A percentile compares a stretch with the other conserved stretches of the same genome.
Conservation (phyloP, 1,140 invertebrate genomes). For the Amyelois transitella region DNA sequence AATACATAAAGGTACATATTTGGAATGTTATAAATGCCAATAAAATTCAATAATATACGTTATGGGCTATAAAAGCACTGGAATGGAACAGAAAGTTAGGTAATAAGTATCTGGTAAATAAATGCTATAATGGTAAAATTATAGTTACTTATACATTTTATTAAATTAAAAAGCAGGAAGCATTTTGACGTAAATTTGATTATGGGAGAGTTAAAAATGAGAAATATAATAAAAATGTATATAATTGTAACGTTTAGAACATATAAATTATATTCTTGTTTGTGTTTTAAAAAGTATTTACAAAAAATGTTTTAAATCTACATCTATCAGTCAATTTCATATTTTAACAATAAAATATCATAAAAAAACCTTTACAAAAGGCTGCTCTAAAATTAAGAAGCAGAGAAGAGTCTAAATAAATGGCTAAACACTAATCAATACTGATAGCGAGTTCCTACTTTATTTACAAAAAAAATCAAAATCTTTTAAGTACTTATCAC, state of each 20-base stretch:
- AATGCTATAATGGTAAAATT: too few species aligned
- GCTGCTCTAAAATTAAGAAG: slow-evolving; percentile 4
- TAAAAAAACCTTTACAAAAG: slow-evolving; percentile 1
- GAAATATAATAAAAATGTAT: too few species aligned
- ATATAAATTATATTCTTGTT: not conserved
- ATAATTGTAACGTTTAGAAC: not conserved
- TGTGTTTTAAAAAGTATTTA: slow-evolving; percentile 25
- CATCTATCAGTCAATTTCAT: slow-evolving; percentile 41
- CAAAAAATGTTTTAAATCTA: slow-evolving; percentile 30
- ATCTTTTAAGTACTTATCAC: not conserved
- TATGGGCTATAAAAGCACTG: too few species aligned
- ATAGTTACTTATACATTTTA: too few species aligned
- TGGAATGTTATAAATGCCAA: too few species aligned
- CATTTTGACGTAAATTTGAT: too few species aligned
- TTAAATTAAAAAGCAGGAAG: too few species aligned
- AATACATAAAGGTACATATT: too few species aligned
- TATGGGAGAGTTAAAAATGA: too few species aligned
- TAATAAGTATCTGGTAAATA: too few species aligned
- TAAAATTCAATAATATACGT: too few species aligned
- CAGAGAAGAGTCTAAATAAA: not conserved
- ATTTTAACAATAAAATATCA: slow-evolving; percentile 16
- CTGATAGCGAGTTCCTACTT: not conserved
- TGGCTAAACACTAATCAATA: not conserved
- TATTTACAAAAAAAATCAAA: not conserved
- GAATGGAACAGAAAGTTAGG: too few species aligned